Base-by-base conservation (phyloP, 1,140 invertebrate genomes). In the Lasaia peninsularis region DNA sequence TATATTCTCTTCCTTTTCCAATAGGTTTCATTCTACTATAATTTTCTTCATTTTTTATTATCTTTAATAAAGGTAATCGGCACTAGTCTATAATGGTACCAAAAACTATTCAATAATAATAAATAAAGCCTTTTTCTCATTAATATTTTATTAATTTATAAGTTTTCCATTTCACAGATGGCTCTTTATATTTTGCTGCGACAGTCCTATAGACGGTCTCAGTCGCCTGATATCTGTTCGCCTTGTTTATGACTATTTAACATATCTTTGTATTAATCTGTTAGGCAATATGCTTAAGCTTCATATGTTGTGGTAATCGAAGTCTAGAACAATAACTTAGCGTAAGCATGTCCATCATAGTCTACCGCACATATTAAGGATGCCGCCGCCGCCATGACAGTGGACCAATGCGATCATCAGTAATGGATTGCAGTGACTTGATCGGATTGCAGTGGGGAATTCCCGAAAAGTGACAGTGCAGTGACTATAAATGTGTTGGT, bases 371-470 rank as follows among this genome's bases (percentile, higher is more conserved):
- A 58, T 68, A 65, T 52, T 52, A 71, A 59, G 66, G 80, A 73
- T 68, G 70, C 80, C 80, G 80, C 82, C 82, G 82, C 82, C 82
- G 78, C 80, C 74, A 67, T 65, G 44, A 63, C 71, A 71, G 76
- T 78, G 75, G 67, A 58, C 58, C 60, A 57, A 57, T 58, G 53
- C 69, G 60, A 65, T 59, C 63, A 59, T 59, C 63, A 58, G 62
- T 66, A 62, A 84, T 69, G 84, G 84, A 88, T 88, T 88, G 84
- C 84, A 88, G 84, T 88, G 84, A 72, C 71, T 71, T 52, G 69
- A 55, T 81, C 78, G 84, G 84, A 88, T 88, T 88, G 84, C 84
- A 88, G 85, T 88, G 85, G 74, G 83, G 70, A 71, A 75, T 60
- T 60, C 63, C 62, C 71, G 62, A 69, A 71, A 62, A 82, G 80